phyloP scores from a whole-genome alignment of 2,888 invertebrate genomes.

The Caenorhabditis virilis region DNA sequence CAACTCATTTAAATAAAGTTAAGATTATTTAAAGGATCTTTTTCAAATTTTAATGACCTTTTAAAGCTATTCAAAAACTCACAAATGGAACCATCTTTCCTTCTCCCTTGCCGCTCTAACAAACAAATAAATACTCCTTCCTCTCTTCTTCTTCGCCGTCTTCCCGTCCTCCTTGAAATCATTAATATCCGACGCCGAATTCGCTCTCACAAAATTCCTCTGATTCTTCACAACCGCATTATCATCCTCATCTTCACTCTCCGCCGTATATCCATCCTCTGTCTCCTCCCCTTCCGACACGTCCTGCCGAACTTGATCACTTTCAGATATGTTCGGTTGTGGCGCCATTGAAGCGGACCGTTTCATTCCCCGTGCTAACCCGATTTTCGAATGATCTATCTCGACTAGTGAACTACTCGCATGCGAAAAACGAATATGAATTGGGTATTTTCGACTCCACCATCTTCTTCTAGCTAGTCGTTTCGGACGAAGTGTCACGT shows the following conservation, averaged over 20 bases:
- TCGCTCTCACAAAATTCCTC: slow-evolving; percentile 30
- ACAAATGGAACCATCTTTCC: slow-evolving; percentile 80
- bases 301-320: slow-evolving; percentile 1
- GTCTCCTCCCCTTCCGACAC: slow-evolving; percentile 14
- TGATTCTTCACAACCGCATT: background rate
- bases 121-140: slow-evolving; percentile 75
- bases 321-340: slow-evolving; percentile 33
- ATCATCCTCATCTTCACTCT: slow-evolving; percentile 38
- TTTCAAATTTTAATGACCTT: no score
- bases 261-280: slow-evolving; percentile 45
- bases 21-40: no score
- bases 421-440: slow-evolving; percentile 75
- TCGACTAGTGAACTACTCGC: slow-evolving; percentile 51
- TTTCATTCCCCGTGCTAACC: slow-evolving; percentile 36
- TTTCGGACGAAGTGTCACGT: slow-evolving; percentile 61
- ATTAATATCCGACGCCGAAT: slow-evolving; percentile 45
- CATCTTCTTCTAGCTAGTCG: slow-evolving; percentile 72
- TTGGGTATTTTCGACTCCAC: slow-evolving; percentile 94
- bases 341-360: slow-evolving; percentile 41
- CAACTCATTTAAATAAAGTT: no score
- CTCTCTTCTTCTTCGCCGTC: slow-evolving; percentile 21
- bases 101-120: slow-evolving; percentile 86
- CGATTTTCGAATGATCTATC: slow-evolving; percentile 28
- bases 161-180: slow-evolving; percentile 28
- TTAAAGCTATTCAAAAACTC: slow-evolving; percentile 11